These are phyloP conservation scores for Boleophthalmus pectinirostris DNA, from an alignment of 2,113 vertebrate genomes.

Conservation along the genomic window DNA sequence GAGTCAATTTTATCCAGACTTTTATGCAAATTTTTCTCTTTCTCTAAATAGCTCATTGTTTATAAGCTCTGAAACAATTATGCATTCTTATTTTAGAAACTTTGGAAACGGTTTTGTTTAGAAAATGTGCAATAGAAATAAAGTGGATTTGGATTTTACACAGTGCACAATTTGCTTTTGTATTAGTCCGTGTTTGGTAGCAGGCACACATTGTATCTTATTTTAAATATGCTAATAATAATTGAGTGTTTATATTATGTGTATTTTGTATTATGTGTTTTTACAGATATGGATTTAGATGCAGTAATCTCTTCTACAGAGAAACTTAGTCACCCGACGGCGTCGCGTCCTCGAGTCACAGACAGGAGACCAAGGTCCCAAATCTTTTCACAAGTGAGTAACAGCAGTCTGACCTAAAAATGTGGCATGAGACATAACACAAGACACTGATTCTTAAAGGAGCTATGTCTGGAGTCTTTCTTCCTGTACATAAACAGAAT, in stretches of 20 bases:
- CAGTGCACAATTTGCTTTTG: background rate
- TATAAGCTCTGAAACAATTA: no score
- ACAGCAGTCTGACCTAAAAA: background rate
- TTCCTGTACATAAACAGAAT: no score
- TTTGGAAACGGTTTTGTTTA: no score
- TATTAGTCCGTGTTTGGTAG: background rate
- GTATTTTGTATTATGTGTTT: no score
- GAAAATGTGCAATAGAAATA: no score
- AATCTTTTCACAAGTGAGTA: constrained; percentile 89
- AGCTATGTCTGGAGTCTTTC: background rate
- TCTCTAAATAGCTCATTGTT: no score
- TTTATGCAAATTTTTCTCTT: no score
- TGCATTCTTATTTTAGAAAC: no score
- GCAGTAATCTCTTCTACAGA: constrained; percentile 87
- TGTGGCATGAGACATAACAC: background rate
- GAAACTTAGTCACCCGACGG: constrained; percentile 94
- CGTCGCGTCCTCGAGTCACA: constrained; percentile 88
- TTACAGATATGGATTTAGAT: constrained; percentile 91
- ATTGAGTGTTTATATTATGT: background rate
- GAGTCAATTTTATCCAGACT: no score
- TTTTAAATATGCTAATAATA: background rate
- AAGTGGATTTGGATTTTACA: no score
- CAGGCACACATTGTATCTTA: background rate
- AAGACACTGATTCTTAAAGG: background rate
- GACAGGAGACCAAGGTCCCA: constrained; percentile 95